Evolutionary conservation across 2,888 invertebrate species (phyloP).

Genomic region (Drosophila flavopinicola): DNA sequence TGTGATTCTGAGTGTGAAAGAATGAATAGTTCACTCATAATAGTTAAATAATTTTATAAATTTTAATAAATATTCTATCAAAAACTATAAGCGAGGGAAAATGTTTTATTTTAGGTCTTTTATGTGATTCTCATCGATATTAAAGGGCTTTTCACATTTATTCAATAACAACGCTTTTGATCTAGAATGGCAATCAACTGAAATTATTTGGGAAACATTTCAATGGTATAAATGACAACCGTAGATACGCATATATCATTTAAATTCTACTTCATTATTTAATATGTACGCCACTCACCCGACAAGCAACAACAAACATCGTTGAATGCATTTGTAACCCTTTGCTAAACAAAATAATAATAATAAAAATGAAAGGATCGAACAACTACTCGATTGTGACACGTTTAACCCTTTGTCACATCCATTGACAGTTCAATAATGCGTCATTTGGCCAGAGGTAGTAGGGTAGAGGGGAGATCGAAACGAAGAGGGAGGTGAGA

Average conservation of each 20-base stretch:
- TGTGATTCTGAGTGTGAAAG: too few relatives aligned
- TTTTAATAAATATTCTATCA: too few relatives aligned
- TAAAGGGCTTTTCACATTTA: too few relatives aligned
- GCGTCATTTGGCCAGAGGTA: conserved; percentile 67
- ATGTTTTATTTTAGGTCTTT: too few relatives aligned
- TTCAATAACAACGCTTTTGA: not conserved
- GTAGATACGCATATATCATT: not conserved
- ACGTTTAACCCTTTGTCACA: conserved; percentile 80
- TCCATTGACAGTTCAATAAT: conserved; percentile 80
- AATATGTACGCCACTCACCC: conserved; percentile 7
- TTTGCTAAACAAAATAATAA: conserved; percentile 16
- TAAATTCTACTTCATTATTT: conserved; percentile 18
- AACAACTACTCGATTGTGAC: conserved; percentile 63
- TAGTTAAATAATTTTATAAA: too few relatives aligned
- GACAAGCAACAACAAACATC: conserved; percentile 19
- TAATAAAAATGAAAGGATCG: conserved; percentile 18
- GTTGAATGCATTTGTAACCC: conserved; percentile 23
- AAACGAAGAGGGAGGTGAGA: conserved; percentile 9
- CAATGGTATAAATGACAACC: conserved; percentile 29
- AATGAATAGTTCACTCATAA: too few relatives aligned
- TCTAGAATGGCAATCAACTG: conserved; percentile 19
- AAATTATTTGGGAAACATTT: conserved; percentile 32
- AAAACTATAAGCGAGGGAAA: too few relatives aligned
- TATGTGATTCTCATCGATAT: too few relatives aligned
- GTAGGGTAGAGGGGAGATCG: not conserved